Evolutionary conservation across 2,113 vertebrate genomes (phyloP).

Genomic region (Microtus ochrogaster): DNA sequence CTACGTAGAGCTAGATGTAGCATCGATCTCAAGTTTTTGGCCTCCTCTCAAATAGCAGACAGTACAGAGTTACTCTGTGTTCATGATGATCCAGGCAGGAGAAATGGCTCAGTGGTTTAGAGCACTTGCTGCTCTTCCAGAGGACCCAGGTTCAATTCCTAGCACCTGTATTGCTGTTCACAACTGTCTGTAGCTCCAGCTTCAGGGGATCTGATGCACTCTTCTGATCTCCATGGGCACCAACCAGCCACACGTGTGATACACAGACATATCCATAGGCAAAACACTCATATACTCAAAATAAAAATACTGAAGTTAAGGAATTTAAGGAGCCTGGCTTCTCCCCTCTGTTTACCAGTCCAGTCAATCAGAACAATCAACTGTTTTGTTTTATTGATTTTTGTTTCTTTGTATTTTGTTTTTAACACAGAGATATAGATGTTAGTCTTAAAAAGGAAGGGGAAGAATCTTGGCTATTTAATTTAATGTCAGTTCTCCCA

Average conservation of each 20-base stretch:
- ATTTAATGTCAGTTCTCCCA: conserved; percentile 13
- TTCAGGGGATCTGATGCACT: not conserved
- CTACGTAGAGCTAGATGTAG: not conserved
- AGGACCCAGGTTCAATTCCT: no score
- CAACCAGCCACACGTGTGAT: not conserved
- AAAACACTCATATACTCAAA: not conserved
- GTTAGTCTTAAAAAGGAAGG: not conserved
- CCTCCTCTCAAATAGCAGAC: conserved; percentile 12
- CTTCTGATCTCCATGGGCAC: not conserved
- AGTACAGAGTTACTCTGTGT: not conserved
- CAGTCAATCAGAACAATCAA: not conserved
- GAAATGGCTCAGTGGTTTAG: not conserved
- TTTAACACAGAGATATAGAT: not conserved
- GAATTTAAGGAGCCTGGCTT: not conserved
- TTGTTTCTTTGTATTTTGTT: not conserved
- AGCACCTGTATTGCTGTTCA: not conserved
- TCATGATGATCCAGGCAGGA: not conserved
- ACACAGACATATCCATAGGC: not conserved
- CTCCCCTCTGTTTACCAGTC: not conserved
- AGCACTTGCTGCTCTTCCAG: not conserved
- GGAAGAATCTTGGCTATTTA: not conserved
- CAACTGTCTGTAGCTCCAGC: not conserved
- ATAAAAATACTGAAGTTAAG: not conserved
- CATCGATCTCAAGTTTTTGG: not conserved
- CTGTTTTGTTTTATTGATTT: not conserved